Base-by-base conservation (phyloP, 2,888 invertebrate genomes). In the Ernsta delagoae region DNA sequence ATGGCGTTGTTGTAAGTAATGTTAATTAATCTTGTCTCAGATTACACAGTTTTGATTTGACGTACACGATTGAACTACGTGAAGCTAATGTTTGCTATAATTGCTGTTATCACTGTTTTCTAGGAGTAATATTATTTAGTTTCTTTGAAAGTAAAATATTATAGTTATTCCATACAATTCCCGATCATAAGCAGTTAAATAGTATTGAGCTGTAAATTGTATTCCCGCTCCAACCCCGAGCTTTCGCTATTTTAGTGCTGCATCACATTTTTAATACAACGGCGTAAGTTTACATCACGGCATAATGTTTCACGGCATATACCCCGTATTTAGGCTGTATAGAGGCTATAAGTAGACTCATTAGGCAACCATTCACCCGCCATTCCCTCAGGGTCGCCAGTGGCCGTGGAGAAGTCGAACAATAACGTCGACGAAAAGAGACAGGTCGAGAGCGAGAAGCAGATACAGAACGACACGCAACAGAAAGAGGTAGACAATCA, bases 341-440 rank as follows among this genome's bases (percentile, higher is more conserved):
- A 36, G 36, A 56, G 59, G 71, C 50, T 62, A n/a, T 57, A 59
- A 59, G 61, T 63, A 71, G 71, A 56, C 9, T 57, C 53, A 71
- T 72, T 77, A 77, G 78, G 75, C 73, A 69, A 74, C 71, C 72
- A 72, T 74, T 75, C 72, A 75, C 72, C 70, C 67, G 64, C 72
- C 79, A 80, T 85, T 85, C 84, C 89, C 78, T 11, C 92, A 92
- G 92, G 91, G 78, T 83, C 90, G 64, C 86, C 89, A 69, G 83
- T 81, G 68, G 79, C 84, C 5, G 80, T 84, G 11, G 80, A 76
- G 80, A 86, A 83, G 72, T 77, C 81, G 76, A 87, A 89, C 83
- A 89, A 88, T 84, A 90, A 86, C 82, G 77, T 78, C 74, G 89
- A 89, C 65, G 87, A 83, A 80, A 89, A 85, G 74, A 75, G 48